phyloP scores from a whole-genome alignment of 2,888 invertebrate species.

The Pantelozetes paolii region DNA sequence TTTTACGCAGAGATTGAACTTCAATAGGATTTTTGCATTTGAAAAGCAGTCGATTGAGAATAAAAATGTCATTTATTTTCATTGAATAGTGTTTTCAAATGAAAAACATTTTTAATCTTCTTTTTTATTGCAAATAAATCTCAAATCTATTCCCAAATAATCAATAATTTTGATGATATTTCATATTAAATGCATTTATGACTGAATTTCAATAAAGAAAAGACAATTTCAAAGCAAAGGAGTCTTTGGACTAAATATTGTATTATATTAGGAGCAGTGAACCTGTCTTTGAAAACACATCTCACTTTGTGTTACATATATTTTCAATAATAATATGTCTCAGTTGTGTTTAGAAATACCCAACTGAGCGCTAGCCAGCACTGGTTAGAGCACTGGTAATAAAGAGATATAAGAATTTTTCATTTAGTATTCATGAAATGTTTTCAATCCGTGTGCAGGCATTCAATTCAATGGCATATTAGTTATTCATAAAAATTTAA shows the following conservation, averaged over 20 bases:
- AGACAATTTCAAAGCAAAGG: too few species aligned
- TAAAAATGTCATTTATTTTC: too few species aligned
- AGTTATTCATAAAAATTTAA: background rate
- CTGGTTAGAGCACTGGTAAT: too few species aligned
- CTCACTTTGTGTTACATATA: background rate
- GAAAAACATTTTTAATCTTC: too few species aligned
- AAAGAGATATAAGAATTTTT: background rate
- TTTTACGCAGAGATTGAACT: too few species aligned
- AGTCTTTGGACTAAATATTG: too few species aligned
- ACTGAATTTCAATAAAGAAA: too few species aligned
- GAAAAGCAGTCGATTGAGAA: background rate
- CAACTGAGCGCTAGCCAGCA: background rate
- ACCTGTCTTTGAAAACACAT: background rate
- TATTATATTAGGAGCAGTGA: background rate
- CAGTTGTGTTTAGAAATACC: background rate
- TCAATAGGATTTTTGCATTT: background rate
- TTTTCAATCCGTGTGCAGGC: conserved; percentile 2
- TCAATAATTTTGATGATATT: too few species aligned
- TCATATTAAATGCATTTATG: too few species aligned
- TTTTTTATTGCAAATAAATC: too few species aligned
- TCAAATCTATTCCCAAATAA: too few species aligned
- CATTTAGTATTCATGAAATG: conserved; percentile 2
- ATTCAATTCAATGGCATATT: background rate
- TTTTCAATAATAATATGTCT: background rate
- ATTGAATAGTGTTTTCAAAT: too few species aligned